These are phyloP conservation scores for Scalopus aquaticus DNA, from an alignment of 2,113 vertebrate species.

Conservation along the genomic window DNA sequence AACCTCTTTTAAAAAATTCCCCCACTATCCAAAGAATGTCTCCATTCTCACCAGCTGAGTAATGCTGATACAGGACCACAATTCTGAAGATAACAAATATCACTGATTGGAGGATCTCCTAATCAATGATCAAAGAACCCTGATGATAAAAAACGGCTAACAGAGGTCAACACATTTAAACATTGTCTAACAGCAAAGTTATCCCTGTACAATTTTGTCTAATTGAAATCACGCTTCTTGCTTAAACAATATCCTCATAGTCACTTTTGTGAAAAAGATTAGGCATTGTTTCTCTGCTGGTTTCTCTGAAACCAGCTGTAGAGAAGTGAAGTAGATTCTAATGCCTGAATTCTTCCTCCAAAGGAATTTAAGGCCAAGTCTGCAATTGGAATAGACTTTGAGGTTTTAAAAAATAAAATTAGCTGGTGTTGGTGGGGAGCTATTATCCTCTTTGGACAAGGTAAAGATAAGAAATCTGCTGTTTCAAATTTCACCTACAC, in stretches of 20 bases:
- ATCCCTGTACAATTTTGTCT: constrained; percentile 3
- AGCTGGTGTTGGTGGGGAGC: constrained; percentile 9
- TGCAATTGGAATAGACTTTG: neutral
- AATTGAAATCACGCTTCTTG: constrained; percentile 54
- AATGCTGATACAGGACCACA: neutral
- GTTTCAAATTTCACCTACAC: neutral
- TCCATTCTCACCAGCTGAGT: neutral
- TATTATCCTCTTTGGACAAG: neutral
- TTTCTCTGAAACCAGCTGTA: constrained; percentile 63
- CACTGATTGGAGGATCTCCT: neutral
- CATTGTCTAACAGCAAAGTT: constrained; percentile 1
- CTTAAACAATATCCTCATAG: constrained; percentile 62
- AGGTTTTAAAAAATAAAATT: constrained; percentile 17
- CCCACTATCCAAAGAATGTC: neutral
- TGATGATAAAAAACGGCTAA: constrained; percentile 44
- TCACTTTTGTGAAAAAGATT: constrained; percentile 63
- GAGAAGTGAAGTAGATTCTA: neutral
- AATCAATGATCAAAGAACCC: constrained; percentile 46
- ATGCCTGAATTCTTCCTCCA: neutral
- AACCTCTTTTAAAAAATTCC: neutral
- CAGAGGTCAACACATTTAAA: constrained; percentile 1
- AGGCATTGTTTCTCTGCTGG: constrained; percentile 60
- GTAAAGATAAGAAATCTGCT: constrained; percentile 5
- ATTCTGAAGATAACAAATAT: neutral
- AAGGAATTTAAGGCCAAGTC: constrained; percentile 25